Conservation (phyloP, 2,113 vertebrate species). For the Fregata magnificens region DNA sequence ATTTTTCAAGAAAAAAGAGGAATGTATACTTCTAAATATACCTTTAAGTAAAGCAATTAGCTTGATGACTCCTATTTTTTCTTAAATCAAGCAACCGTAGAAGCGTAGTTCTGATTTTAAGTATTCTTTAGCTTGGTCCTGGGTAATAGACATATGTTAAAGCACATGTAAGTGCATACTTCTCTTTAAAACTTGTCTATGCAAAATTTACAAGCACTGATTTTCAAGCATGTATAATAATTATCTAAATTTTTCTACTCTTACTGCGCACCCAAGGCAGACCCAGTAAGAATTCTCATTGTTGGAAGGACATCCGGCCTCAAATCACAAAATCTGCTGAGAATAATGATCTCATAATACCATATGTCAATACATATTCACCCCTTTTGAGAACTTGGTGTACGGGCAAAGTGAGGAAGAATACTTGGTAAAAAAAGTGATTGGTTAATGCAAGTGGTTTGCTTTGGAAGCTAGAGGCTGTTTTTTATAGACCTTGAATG, state of each 20-base stretch:
- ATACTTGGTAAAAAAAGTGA: not conserved
- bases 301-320: not conserved
- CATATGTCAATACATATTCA: not conserved
- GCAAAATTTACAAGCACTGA: not conserved
- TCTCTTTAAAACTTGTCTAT: not conserved
- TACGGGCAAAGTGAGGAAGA: not conserved
- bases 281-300: not conserved
- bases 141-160: not conserved
- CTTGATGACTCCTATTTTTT: not conserved
- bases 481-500: not conserved
- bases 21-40: not conserved
- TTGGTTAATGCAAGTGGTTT: not conserved
- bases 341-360: not conserved
- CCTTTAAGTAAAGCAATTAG: not conserved
- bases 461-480: not conserved
- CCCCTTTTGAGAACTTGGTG: not conserved
- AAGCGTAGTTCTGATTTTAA: not conserved
- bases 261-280: not conserved
- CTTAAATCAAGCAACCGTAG: not conserved
- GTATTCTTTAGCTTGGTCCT: not conserved
- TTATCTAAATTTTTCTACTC: not conserved
- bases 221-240: not conserved
- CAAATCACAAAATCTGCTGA: not conserved
- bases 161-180: not conserved
- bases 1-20: not conserved